A percentile compares a stretch with the other conserved stretches of the same genome.
phyloP scores from a whole-genome alignment of 2,888 invertebrate genomes.

The Drosophila kokeensis region DNA sequence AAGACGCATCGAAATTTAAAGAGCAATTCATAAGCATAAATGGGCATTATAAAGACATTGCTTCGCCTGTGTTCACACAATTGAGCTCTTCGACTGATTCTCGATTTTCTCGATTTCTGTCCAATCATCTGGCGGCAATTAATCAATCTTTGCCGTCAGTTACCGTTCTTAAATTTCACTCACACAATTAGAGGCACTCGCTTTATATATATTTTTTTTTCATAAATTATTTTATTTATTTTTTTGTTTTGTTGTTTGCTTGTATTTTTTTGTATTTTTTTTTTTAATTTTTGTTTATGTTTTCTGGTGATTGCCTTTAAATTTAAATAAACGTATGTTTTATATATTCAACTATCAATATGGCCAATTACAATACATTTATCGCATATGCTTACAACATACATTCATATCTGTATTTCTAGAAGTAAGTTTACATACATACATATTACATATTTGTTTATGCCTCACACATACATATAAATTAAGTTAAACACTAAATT shows the following conservation, averaged over 20 bases:
- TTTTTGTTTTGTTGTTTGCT: constrained; percentile 59
- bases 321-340: constrained; percentile 73
- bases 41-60: constrained; percentile 73
- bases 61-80: constrained; percentile 34
- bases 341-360: constrained; percentile 83
- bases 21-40: constrained; percentile 80
- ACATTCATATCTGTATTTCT: constrained; percentile 35
- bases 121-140: constrained; percentile 71
- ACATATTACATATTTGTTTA: constrained; percentile 40
- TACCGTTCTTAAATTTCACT: constrained; percentile 64
- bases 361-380: constrained; percentile 83
- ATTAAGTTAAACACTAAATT: constrained; percentile 73
- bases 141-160: constrained; percentile 67
- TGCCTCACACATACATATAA: constrained; percentile 68
- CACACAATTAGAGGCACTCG: constrained; percentile 64
- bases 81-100: constrained; percentile 38
- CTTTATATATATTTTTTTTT: constrained; percentile 52
- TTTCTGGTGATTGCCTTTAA: constrained; percentile 81
- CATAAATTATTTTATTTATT: constrained; percentile 77
- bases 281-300: constrained; percentile 51
- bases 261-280: constrained; percentile 50
- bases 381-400: constrained; percentile 72
- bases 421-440: constrained; percentile 48
- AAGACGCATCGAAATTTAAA: constrained; percentile 81
- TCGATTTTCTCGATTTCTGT: constrained; percentile 58